Conservation (phyloP, 1,140 invertebrate genomes). For the Drosophila quadrilineata region DNA sequence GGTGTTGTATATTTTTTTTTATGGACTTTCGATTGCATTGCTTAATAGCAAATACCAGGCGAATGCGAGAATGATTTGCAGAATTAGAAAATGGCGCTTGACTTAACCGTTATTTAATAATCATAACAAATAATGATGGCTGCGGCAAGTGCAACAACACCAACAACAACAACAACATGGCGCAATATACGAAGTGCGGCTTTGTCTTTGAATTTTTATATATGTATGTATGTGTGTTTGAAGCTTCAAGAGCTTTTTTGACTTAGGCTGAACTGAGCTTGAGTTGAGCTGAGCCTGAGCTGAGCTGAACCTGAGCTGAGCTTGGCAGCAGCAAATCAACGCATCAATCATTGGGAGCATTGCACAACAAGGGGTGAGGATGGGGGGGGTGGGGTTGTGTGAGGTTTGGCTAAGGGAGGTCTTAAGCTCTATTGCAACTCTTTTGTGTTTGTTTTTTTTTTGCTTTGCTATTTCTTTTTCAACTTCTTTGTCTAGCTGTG, state of each 20-base stretch:
- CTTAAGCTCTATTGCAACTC: not conserved
- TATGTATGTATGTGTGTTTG: too few species aligned
- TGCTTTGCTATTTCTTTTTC: too few species aligned
- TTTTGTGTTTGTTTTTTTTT: not conserved
- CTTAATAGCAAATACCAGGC: constrained; percentile 44
- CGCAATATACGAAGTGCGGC: constrained; percentile 12
- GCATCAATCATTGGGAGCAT: constrained; percentile 67
- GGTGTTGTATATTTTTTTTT: too few species aligned
- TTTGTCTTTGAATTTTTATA: constrained; percentile 37
- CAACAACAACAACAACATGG: constrained; percentile 12
- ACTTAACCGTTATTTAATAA: constrained; percentile 77
- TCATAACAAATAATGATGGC: constrained; percentile 50
- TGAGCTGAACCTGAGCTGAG: too few species aligned
- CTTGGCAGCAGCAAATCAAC: constrained; percentile 58
- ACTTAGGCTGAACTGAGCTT: too few species aligned
- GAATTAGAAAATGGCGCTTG: constrained; percentile 64
- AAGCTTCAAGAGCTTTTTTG: constrained; percentile 65
- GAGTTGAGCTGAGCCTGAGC: too few species aligned
- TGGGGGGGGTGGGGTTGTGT: not conserved
- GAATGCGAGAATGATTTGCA: constrained; percentile 72
- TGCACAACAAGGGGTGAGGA: constrained; percentile 44
- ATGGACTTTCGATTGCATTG: constrained; percentile 49
- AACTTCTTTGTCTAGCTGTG: too few species aligned
- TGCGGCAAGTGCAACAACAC: constrained; percentile 36
- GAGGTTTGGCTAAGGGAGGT: not conserved